Evolutionary conservation across 2,888 invertebrate genomes (phyloP), one percentile per base, ranked within the genome.

Genomic region (Strigamia crassipes): DNA sequence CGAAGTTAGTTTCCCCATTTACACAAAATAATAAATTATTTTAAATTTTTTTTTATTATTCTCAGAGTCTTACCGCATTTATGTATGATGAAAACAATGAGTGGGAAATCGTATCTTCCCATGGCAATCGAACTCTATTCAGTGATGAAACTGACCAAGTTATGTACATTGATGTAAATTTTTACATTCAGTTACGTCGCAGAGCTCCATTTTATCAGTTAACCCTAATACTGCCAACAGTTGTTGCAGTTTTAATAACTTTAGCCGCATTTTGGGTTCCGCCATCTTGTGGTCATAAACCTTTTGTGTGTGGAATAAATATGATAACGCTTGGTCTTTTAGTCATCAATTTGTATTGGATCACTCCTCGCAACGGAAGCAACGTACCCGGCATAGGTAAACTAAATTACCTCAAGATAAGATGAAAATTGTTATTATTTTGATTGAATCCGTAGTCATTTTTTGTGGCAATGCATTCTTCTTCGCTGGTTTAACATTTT

Each of bases 381-480:
- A 18, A 9, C 13, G 27, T 23, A 3, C 79, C 79, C 6, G 79
- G 18, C 15, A 79, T 79, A 5, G 23, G 79, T 79, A 21, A 42
- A 1, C 3, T 27, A 23, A 21, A 21, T 46, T 13, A 46, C 46
- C 1, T 13, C n/a, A n/a, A 46, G 12, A 10, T 38, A 6, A 46
- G n/a, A 46, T n/a, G 12, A 13, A 46, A 46, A 5, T 46, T 46
- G 15, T 13, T 12, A 46, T 46, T 46, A 21, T 66, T 21, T 18
- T 79, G 1, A 27, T 27, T 27, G 3, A 27, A 27, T 27, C 27
- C 27, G 27, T 23, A 79, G 79, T 79, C 13, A n/a, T 42, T n/a
- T 79, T 79, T 79, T 79, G 79, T 42, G 79, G 79, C 9, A 79
- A 79, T 79, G 38, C 79, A 6, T 13, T 79, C 4, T 42, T 79